Conservation (phyloP, 2,888 invertebrate genomes). For the Lacanobia wlatinum region DNA sequence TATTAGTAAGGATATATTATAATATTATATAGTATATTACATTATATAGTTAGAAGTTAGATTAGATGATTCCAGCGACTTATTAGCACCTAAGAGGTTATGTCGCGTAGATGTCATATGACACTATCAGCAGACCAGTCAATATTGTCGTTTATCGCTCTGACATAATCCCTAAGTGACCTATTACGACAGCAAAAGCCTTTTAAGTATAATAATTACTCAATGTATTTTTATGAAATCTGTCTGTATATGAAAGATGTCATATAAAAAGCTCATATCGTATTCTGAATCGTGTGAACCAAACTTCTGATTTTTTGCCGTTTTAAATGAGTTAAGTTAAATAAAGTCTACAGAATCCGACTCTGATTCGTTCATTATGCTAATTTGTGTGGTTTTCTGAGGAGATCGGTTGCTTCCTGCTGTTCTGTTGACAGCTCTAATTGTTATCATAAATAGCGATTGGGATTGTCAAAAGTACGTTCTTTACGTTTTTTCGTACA, state of each 20-base stretch:
- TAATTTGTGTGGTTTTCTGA: constrained; percentile 49
- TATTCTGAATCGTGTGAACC: constrained; percentile 18
- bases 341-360: constrained; percentile 28
- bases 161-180: constrained; percentile 38
- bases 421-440: constrained; percentile 51
- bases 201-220: constrained; percentile 1
- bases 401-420: constrained; percentile 43
- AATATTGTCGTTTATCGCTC: constrained; percentile 25
- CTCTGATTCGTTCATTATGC: constrained; percentile 57
- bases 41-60: too few species aligned
- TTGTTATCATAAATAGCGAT: constrained; percentile 36
- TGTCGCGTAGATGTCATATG: background rate
- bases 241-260: constrained; percentile 6
- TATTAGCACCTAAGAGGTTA: constrained; percentile 4
- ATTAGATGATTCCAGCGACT: background rate
- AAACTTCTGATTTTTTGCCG: background rate
- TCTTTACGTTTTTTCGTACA: too few species aligned
- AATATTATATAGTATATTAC: too few species aligned
- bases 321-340: constrained; percentile 35
- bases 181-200: constrained; percentile 16
- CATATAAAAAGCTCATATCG: constrained; percentile 6
- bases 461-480: background rate
- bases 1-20: too few species aligned
- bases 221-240: background rate
- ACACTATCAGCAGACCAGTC: constrained; percentile 39